Evolutionary conservation across 64 coral and sea anemone genomes (phyloP).

Genomic region (Stichodactyla mertensii): DNA sequence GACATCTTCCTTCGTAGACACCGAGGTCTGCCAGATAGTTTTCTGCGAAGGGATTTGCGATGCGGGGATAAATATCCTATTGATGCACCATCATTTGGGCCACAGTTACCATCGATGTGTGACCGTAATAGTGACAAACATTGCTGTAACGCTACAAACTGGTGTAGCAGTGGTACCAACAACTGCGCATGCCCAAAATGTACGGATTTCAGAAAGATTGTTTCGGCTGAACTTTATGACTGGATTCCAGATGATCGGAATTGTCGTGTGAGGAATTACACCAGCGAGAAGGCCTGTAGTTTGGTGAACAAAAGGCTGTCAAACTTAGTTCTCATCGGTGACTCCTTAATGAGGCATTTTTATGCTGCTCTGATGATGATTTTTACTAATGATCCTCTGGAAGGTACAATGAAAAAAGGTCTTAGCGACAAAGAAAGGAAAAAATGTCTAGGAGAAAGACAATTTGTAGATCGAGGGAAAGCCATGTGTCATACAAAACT

Average conservation of each 20-base stretch:
- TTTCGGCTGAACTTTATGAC: constrained; percentile 45
- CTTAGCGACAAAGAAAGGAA: constrained; percentile 8
- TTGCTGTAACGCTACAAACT: constrained; percentile 24
- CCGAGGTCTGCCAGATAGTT: constrained; percentile 3
- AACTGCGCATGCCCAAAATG: constrained; percentile 43
- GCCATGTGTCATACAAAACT: constrained; percentile 42
- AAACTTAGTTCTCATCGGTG: constrained; percentile 53
- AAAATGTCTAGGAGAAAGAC: constrained; percentile 52
- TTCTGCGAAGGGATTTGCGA: constrained; percentile 34
- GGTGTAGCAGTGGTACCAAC: constrained; percentile 18
- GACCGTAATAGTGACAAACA: background rate
- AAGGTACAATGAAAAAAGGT: constrained; percentile 26
- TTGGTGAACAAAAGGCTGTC: constrained; percentile 30
- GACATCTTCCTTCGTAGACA: constrained; percentile 50
- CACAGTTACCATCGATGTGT: constrained; percentile 26
- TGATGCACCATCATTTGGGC: constrained; percentile 19
- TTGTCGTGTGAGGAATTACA: constrained; percentile 43
- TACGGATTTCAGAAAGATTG: constrained; percentile 46
- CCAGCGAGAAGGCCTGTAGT: constrained; percentile 42
- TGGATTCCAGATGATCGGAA: constrained; percentile 26
- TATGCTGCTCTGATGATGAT: constrained; percentile 54
- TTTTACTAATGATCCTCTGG: constrained; percentile 39
- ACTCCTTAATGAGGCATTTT: constrained; percentile 68
- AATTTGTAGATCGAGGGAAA: constrained; percentile 66
- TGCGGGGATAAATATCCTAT: constrained; percentile 39